Percentiles rank a stretch among this genome's conserved stretches.
These are phyloP conservation scores for Meandrina meandrites DNA, from an alignment of 92 coral and sea anemone species.

Conservation along the genomic window DNA sequence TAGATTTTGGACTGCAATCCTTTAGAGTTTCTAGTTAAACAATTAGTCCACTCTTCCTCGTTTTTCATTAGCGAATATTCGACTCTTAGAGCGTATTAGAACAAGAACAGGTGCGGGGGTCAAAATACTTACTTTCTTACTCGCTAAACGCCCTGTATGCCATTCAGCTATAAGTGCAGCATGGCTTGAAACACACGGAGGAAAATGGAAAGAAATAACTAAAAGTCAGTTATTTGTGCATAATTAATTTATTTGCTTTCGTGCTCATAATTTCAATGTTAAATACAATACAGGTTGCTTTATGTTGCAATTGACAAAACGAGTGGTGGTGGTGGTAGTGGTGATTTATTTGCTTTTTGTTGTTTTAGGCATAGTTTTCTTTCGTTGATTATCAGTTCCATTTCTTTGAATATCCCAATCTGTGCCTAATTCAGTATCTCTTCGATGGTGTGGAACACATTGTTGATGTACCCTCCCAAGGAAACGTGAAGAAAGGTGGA, in stretches of 20 bases:
- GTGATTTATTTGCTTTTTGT: not conserved
- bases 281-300: not conserved
- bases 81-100: no score
- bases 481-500: no score
- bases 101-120: no score
- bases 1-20: no score
- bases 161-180: no score
- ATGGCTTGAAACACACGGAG: no score
- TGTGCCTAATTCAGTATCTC: slow-evolving; percentile 19
- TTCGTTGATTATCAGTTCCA: not conserved
- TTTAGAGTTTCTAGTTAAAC: no score
- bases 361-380: no score
- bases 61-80: no score
- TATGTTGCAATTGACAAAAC: not conserved
- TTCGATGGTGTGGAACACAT: slow-evolving; percentile 4
- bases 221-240: slow-evolving; percentile 1
- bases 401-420: not conserved
- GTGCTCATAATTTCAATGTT: not conserved
- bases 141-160: no score
- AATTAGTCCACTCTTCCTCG: no score
- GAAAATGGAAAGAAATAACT: not conserved
- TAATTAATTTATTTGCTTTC: not conserved
- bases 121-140: no score
- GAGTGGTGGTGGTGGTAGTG: not conserved
- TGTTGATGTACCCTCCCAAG: not conserved